phyloP scores from a whole-genome alignment of 2,888 invertebrate genomes.

The Sceliomorpha sp. region DNA sequence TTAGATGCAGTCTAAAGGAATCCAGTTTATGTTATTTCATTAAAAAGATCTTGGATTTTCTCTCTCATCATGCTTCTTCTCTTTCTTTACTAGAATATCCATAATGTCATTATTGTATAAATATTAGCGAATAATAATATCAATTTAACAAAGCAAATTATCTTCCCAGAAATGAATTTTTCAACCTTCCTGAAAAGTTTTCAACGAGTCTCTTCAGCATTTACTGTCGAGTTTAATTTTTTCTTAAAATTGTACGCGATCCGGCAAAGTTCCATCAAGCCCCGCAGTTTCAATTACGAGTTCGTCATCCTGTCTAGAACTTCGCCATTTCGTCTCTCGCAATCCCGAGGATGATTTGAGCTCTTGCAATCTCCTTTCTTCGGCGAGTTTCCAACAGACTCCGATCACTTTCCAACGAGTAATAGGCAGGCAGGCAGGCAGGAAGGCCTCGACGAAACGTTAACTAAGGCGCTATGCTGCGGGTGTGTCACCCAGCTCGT shows the following conservation, averaged over 20 bases:
- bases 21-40: no score
- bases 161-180: no score
- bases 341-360: conserved; percentile 28
- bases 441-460: conserved; percentile 27
- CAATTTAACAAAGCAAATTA: no score
- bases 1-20: no score
- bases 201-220: no score
- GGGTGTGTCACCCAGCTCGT: conserved; percentile 66
- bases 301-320: conserved; percentile 48
- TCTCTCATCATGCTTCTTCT: no score
- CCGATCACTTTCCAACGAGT: conserved; percentile 28
- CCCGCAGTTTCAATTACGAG: conserved; percentile 49
- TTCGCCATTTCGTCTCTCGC: conserved; percentile 36
- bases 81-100: no score
- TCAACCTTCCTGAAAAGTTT: no score
- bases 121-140: no score
- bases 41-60: no score
- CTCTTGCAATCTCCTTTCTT: conserved; percentile 38
- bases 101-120: no score
- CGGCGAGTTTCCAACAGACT: conserved; percentile 26
- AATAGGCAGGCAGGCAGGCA: conserved; percentile 7
- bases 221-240: conserved; percentile 15
- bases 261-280: conserved; percentile 35
- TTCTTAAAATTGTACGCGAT: conserved; percentile 27
- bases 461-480: conserved; percentile 45